These are phyloP conservation scores for Hormiphora californensis DNA, from an alignment of 37 sponge, comb jelly and placozoan genomes.

Conservation along the genomic window DNA sequence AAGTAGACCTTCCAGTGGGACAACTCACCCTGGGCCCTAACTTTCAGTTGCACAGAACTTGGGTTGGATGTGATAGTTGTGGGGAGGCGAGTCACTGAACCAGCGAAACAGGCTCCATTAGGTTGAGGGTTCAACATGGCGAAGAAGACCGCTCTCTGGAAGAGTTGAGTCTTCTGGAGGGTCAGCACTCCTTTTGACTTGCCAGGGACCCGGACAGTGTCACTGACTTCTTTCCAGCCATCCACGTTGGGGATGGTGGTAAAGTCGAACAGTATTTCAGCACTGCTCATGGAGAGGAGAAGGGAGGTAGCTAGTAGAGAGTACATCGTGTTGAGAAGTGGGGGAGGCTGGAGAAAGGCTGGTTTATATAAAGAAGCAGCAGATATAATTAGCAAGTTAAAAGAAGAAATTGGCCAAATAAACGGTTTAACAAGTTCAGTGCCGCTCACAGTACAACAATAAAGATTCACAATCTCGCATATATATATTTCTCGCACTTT, in stretches of 20 bases:
- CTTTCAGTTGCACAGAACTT: neutral
- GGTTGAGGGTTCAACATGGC: conserved; percentile 28
- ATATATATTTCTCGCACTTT: too few relatives aligned
- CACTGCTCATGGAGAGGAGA: too few relatives aligned
- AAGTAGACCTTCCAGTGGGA: neutral
- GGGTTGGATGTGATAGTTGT: neutral
- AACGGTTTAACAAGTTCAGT: too few relatives aligned
- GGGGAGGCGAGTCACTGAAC: neutral
- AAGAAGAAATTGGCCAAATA: too few relatives aligned
- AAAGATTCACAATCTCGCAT: too few relatives aligned
- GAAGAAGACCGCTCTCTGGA: conserved; percentile 11
- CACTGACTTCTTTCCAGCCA: conserved; percentile 15
- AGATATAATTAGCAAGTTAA: too few relatives aligned
- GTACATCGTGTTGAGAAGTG: too few relatives aligned
- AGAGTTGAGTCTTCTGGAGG: neutral
- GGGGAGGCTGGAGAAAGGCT: too few relatives aligned
- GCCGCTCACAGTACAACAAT: too few relatives aligned
- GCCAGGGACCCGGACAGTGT: neutral
- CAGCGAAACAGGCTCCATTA: conserved; percentile 9
- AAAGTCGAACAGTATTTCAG: conserved; percentile 1
- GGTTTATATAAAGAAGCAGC: too few relatives aligned
- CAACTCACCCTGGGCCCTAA: neutral
- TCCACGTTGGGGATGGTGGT: neutral
- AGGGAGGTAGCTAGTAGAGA: too few relatives aligned
- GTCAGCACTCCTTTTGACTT: neutral